phyloP scores from a whole-genome alignment of 92 coral and sea anemone genomes.

The Diadumene lineata region DNA sequence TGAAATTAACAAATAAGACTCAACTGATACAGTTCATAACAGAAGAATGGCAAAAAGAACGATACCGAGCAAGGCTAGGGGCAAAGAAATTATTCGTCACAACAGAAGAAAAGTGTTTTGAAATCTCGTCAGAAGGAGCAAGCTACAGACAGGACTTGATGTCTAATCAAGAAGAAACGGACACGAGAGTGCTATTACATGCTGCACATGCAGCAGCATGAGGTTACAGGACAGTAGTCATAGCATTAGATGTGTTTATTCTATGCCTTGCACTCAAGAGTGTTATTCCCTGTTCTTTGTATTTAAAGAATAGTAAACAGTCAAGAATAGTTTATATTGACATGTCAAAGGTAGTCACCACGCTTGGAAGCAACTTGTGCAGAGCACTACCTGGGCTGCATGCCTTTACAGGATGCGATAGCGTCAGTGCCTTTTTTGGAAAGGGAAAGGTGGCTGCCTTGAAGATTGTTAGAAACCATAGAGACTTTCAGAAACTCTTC shows the following conservation, averaged over 20 bases:
- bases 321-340: conserved; percentile 37
- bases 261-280: conserved; percentile 41
- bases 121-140: conserved; percentile 29
- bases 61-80: conserved; percentile 23
- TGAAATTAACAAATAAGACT: conserved; percentile 33
- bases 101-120: conserved; percentile 30
- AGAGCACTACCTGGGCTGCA: conserved; percentile 56
- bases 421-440: conserved; percentile 51
- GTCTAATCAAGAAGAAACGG: conserved; percentile 54
- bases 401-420: conserved; percentile 60
- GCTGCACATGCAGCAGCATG: conserved; percentile 50
- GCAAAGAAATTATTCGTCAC: conserved; percentile 22
- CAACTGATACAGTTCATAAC: conserved; percentile 34
- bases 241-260: conserved; percentile 37
- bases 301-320: conserved; percentile 41
- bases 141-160: conserved; percentile 32
- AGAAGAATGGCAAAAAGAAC: conserved; percentile 47
- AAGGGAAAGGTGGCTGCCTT: conserved; percentile 42
- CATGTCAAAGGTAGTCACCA: conserved; percentile 35
- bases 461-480: conserved; percentile 28
- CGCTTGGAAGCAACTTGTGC: conserved; percentile 46
- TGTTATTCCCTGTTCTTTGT: conserved; percentile 43
- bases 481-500: conserved; percentile 36
- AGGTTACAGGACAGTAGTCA: conserved; percentile 45
- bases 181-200: conserved; percentile 49